These are phyloP conservation scores for Heliothis virescens DNA, from an alignment of 1,140 invertebrate species.

Conservation along the genomic window DNA sequence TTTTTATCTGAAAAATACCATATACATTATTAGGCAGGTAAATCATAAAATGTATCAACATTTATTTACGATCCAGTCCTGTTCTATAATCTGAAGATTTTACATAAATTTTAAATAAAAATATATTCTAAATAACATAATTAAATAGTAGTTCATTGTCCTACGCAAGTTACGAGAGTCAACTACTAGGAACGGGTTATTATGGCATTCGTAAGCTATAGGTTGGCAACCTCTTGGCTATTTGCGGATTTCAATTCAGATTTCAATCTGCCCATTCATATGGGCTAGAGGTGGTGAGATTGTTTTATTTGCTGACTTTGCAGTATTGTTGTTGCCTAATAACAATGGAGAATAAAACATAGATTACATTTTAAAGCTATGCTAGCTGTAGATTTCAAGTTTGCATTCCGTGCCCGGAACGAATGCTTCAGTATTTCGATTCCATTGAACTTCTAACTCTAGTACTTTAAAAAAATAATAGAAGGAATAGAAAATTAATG, in stretches of 20 bases:
- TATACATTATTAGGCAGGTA: too few species aligned
- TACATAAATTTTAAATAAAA: slow-evolving; percentile 8
- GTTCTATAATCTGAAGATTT: background rate
- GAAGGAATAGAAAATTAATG: too few species aligned
- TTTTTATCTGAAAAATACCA: too few species aligned
- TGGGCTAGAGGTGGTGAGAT: background rate
- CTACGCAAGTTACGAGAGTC: slow-evolving; percentile 23
- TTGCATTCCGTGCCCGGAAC: too few species aligned
- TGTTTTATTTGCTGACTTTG: background rate
- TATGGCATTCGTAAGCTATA: slow-evolving; percentile 26
- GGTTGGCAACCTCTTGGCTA: slow-evolving; percentile 33
- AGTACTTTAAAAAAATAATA: too few species aligned
- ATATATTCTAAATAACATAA: slow-evolving; percentile 27
- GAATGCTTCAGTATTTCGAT: too few species aligned
- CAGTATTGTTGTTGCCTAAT: background rate
- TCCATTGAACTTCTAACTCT: too few species aligned
- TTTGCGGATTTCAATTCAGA: slow-evolving; percentile 15
- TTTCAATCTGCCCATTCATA: slow-evolving; percentile 21
- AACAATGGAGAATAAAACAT: background rate
- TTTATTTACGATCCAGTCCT: too few species aligned
- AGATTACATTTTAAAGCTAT: too few species aligned
- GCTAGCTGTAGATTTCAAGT: too few species aligned
- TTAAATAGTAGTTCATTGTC: slow-evolving; percentile 28
- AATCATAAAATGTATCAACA: too few species aligned
- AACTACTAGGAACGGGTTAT: slow-evolving; percentile 30